These are phyloP conservation scores for Novumbra hubbsi DNA, from an alignment of 2,797 vertebrate species.

Conservation along the genomic window DNA sequence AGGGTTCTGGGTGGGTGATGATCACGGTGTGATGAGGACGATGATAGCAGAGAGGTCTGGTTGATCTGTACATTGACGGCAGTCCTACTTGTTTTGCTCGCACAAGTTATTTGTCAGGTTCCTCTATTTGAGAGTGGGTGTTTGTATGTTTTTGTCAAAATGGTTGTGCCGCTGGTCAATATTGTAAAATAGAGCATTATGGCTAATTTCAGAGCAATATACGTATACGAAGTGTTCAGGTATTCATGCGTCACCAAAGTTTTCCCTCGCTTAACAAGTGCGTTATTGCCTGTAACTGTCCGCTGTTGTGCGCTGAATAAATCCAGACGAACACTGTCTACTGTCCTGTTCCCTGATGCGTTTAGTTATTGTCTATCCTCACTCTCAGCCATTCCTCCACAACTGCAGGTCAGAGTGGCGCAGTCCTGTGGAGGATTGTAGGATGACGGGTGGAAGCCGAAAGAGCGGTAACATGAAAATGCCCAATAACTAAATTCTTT, in stretches of 20 bases:
- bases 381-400: not conserved
- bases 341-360: constrained; percentile 5
- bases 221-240: constrained; percentile 55
- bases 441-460: not conserved
- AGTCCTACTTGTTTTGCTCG: constrained; percentile 44
- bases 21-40: not conserved
- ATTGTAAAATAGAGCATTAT: constrained; percentile 58
- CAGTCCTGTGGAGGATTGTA: not conserved
- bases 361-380: constrained; percentile 14
- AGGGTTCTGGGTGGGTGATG: not conserved
- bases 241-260: constrained; percentile 67
- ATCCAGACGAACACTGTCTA: constrained; percentile 29
- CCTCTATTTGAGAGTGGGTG: constrained; percentile 1
- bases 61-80: not conserved
- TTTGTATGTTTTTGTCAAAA: constrained; percentile 33
- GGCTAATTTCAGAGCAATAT: constrained; percentile 70
- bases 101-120: constrained; percentile 46
- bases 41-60: constrained; percentile 30
- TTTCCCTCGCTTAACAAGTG: constrained; percentile 38
- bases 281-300: constrained; percentile 38
- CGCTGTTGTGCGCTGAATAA: constrained; percentile 38
- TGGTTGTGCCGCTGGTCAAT: constrained; percentile 52
- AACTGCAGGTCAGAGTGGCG: not conserved
- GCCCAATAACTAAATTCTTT: not conserved
- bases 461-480: not conserved